Base-by-base conservation (phyloP, 2,797 vertebrate genomes). In the Lepidocolaptes lacrymiger region DNA sequence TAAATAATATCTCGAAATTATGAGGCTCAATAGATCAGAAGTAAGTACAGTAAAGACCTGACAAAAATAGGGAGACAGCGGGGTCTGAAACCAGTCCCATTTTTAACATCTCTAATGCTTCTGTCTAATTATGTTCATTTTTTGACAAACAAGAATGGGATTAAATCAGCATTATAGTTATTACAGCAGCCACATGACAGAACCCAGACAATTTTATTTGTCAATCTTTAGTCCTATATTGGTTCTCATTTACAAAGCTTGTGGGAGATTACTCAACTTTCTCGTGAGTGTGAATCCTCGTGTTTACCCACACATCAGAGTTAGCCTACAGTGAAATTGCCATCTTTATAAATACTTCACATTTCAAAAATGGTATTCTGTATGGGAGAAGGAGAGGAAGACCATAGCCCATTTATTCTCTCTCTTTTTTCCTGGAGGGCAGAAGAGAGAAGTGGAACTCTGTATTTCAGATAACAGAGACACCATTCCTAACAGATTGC, bases 31-130 rank as follows among this genome's bases (percentile, higher is more conserved):
- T 12, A 91, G 41, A 93, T 59, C 74, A 96, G 74, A 59, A 83
- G 62, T 81, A 91, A 92, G 73, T 69, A 87, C 58, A 87, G 37
- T 73, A 76, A 93, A 93, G 74, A 91, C 67, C 51, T 85, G 92
- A 91, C 85, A 96, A 94, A 94, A 95, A 36, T 49, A 92, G 30
- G 76, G 69, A 89, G 43, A 93, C 36, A 69, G 64, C 17, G 41
- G 44, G 15, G 8, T 73, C 44, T 36, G 39, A 67, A 89, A 88
- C 37, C 34, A 71, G 28, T 78, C 74, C 58, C 67, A 66, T 58
- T 92, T 75, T 55, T 66, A 73, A 64, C 51, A 93, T 14, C 32
- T 83, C 49, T 78, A 88, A 92, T 91, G 64, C 28, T 75, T 90
- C 66, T 41, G 32, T 66, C 72, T 81, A 91, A 75, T 93, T 69